Percentiles rank a stretch among this genome's conserved stretches.
These are phyloP conservation scores for Esox masquinongy DNA, from an alignment of 2,797 vertebrate species.

Conservation along the genomic window DNA sequence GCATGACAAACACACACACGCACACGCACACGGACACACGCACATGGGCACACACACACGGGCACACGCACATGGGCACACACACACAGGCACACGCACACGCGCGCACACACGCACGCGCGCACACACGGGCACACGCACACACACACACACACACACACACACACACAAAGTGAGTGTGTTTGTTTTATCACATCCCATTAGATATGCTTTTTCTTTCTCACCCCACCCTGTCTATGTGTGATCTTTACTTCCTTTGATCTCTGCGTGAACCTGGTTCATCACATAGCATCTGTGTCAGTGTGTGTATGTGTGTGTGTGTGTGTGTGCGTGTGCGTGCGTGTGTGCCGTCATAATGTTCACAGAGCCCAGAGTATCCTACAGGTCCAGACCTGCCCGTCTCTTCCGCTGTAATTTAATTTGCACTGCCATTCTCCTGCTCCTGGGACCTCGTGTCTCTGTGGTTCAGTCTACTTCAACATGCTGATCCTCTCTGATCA, in stretches of 20 bases:
- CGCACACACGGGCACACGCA: no score
- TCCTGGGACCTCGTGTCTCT: slow-evolving; percentile 72
- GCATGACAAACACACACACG: background rate
- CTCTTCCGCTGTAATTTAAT: slow-evolving; percentile 83
- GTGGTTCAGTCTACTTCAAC: slow-evolving; percentile 59
- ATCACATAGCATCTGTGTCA: slow-evolving; percentile 1
- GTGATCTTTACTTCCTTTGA: slow-evolving; percentile 23
- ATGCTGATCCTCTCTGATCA: slow-evolving; percentile 14
- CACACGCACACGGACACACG: background rate
- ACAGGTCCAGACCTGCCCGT: slow-evolving; percentile 80
- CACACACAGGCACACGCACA: no score
- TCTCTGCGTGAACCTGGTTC: slow-evolving; percentile 23
- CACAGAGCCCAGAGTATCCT: slow-evolving; percentile 65
- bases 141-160: no score
- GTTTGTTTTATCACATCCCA: background rate
- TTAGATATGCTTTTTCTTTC: slow-evolving; percentile 17
- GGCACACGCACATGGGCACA: background rate
- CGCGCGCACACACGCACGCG: no score
- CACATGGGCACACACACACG: background rate
- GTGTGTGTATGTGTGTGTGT: slow-evolving; percentile 6
- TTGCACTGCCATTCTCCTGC: slow-evolving; percentile 77
- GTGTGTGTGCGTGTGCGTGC: background rate
- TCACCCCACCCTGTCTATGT: slow-evolving; percentile 7
- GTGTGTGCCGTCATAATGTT: background rate
- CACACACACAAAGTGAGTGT: background rate